A percentile compares a stretch with the other conserved stretches of the same genome.
Evolutionary conservation across 2,113 vertebrate genomes (phyloP).

Genomic region (Cathartes aura): DNA sequence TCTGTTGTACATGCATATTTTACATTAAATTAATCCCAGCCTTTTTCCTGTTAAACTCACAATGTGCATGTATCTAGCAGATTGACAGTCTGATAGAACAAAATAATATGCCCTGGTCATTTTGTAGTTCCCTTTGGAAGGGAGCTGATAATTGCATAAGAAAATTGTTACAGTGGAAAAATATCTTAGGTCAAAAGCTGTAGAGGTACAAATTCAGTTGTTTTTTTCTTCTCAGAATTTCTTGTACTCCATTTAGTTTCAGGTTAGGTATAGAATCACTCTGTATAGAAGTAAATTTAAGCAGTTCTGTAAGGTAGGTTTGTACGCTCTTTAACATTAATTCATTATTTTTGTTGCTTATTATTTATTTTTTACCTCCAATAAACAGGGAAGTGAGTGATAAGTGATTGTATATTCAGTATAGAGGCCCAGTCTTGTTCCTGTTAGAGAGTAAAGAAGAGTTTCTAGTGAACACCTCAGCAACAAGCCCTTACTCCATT

Average conservation of each 20-base stretch:
- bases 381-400: background rate
- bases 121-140: background rate
- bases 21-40: slow-evolving; percentile 10
- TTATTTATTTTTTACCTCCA: background rate
- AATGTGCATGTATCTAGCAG: background rate
- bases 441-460: background rate
- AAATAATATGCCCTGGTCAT: slow-evolving; percentile 4
- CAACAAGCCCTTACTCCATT: background rate
- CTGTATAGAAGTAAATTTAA: background rate
- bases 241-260: background rate
- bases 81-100: slow-evolving; percentile 1
- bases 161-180: background rate
- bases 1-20: background rate
- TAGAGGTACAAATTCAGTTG: background rate
- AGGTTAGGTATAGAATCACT: background rate
- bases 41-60: background rate
- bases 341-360: background rate
- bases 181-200: background rate
- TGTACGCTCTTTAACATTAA: background rate
- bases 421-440: background rate
- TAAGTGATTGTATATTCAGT: background rate
- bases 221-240: background rate
- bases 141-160: background rate
- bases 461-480: background rate
- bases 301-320: background rate